Evolutionary conservation across 2,113 vertebrate species (phyloP).

Genomic region (Gymnogyps californianus): DNA sequence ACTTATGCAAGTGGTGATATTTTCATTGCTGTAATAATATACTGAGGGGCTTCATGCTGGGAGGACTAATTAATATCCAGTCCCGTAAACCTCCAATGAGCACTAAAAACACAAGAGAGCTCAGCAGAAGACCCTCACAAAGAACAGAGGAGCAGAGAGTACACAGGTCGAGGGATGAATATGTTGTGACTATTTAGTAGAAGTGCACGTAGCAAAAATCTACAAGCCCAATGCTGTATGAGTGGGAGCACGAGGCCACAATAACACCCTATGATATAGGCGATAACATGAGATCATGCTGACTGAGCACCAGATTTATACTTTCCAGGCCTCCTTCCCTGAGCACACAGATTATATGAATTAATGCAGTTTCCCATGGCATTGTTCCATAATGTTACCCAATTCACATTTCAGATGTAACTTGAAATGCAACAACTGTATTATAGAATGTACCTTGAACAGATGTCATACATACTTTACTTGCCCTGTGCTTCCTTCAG

Average conservation of each 20-base stretch:
- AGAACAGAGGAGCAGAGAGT: not conserved
- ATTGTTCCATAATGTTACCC: not conserved
- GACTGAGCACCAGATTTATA: not conserved
- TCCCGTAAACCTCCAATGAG: not conserved
- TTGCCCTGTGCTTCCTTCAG: not conserved
- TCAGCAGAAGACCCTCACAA: not conserved
- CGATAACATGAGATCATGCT: not conserved
- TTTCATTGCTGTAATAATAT: not conserved
- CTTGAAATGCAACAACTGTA: not conserved
- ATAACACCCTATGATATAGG: accelerated
- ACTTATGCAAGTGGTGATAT: not conserved
- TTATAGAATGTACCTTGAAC: not conserved
- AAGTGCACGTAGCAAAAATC: not conserved
- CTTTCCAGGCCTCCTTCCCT: not conserved
- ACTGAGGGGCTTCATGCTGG: not conserved
- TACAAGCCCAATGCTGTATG: not conserved
- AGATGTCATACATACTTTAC: not conserved
- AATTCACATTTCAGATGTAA: not conserved
- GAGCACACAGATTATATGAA: not conserved
- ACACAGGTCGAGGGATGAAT: accelerated
- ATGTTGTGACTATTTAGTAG: not conserved
- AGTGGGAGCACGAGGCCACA: not conserved
- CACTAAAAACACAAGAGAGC: not conserved
- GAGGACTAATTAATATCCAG: not conserved
- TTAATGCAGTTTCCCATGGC: not conserved